These are phyloP conservation scores for Nebria salina DNA, from an alignment of 2,888 invertebrate species.

Conservation along the genomic window DNA sequence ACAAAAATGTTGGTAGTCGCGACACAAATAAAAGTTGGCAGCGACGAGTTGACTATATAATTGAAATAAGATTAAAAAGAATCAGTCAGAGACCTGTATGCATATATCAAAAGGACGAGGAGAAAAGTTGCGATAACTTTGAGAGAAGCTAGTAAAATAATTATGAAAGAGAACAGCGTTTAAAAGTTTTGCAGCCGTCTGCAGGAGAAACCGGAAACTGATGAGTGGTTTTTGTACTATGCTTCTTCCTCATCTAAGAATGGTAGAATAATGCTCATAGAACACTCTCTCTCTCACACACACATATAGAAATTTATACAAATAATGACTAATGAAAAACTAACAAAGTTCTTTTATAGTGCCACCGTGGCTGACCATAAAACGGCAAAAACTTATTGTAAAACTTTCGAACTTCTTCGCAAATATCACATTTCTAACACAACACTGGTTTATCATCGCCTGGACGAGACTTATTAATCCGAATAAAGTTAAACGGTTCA, in stretches of 20 bases:
- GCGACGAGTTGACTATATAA: slow-evolving; percentile 44
- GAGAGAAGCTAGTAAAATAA: slow-evolving; percentile 41
- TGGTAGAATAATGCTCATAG: no score
- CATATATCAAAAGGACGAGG: slow-evolving; percentile 40
- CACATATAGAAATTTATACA: not conserved
- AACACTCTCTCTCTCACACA: no score
- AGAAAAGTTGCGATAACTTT: slow-evolving; percentile 37
- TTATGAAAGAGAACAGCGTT: slow-evolving; percentile 34
- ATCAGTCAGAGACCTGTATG: slow-evolving; percentile 35
- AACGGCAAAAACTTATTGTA: slow-evolving; percentile 41
- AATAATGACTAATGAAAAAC: slow-evolving; percentile 45
- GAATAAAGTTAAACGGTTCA: no score
- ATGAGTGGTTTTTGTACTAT: no score
- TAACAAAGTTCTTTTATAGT: slow-evolving; percentile 40
- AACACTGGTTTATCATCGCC: not conserved
- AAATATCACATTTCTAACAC: slow-evolving; percentile 11
- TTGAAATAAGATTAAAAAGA: slow-evolving; percentile 44
- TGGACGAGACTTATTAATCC: not conserved
- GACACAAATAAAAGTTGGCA: slow-evolving; percentile 41
- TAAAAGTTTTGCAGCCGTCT: slow-evolving; percentile 25
- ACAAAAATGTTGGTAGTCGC: not conserved
- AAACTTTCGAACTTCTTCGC: slow-evolving; percentile 26
- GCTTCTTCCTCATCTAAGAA: no score
- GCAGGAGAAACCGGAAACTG: not conserved
- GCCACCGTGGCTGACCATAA: slow-evolving; percentile 33